phyloP scores from a whole-genome alignment of 1,140 invertebrate genomes.

The Pseudomyrmex pallidus region DNA sequence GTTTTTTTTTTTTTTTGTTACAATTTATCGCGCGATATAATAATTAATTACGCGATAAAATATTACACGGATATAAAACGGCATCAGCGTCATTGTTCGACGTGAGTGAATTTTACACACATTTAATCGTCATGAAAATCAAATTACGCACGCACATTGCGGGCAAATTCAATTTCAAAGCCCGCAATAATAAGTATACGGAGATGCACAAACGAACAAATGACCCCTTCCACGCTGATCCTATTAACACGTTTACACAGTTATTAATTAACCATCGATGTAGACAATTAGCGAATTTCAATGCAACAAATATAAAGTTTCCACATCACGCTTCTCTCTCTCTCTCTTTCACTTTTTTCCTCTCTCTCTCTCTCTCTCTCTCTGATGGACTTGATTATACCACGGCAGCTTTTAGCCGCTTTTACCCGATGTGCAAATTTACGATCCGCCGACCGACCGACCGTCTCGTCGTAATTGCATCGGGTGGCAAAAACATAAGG shows the following conservation, averaged over 20 bases:
- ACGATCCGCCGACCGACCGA: not conserved
- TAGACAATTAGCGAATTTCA: conserved; percentile 15
- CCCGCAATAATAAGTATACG: conserved; percentile 11
- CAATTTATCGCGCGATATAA: not conserved
- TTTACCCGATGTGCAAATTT: conserved; percentile 24
- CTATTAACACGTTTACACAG: not conserved
- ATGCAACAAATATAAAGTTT: conserved; percentile 24
- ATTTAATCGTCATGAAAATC: conserved; percentile 7
- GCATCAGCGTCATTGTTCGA: not conserved
- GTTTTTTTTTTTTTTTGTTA: not conserved
- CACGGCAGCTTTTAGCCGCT: not conserved
- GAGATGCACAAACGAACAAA: not conserved
- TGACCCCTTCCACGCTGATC: not conserved
- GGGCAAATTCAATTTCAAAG: conserved; percentile 15
- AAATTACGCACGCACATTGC: conserved; percentile 2
- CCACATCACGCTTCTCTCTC: not conserved
- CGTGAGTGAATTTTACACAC: conserved; percentile 3
- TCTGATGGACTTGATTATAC: not conserved
- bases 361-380: not conserved
- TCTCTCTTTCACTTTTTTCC: too few relatives aligned
- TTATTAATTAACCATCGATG: conserved; percentile 12
- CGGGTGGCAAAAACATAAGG: conserved; percentile 28
- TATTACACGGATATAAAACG: not conserved
- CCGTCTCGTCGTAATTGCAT: conserved; percentile 21
- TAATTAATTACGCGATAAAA: not conserved